Conservation (phyloP, 2,888 invertebrate genomes). For the Perizoma flavofasciatum region DNA sequence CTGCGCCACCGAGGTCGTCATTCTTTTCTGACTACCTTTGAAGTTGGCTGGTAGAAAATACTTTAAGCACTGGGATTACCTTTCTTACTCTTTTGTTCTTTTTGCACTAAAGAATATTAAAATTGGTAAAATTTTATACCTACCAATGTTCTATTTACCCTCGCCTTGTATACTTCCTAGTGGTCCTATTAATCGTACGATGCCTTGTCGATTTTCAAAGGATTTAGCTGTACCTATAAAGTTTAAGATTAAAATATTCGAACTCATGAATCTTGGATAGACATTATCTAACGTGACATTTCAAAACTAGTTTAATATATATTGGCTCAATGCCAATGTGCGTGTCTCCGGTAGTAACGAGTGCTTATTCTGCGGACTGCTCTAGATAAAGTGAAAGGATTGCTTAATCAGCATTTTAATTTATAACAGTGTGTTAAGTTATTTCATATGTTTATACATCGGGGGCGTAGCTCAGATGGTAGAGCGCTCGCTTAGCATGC, state of each 20-base stretch:
- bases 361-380: slow-evolving; percentile 19
- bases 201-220: no score
- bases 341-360: slow-evolving; percentile 17
- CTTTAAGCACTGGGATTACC: no score
- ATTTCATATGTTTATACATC: slow-evolving; percentile 13
- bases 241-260: slow-evolving; percentile 12
- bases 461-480: slow-evolving; percentile 77
- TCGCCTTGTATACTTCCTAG: no score
- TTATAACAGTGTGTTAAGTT: slow-evolving; percentile 17
- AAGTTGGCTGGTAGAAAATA: no score
- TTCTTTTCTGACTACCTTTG: no score
- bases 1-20: no score
- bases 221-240: neutral
- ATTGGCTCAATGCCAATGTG: slow-evolving; percentile 35
- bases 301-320: slow-evolving; percentile 19
- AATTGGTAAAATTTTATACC: no score
- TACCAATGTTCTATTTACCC: no score
- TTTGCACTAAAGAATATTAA: no score
- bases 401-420: slow-evolving; percentile 30
- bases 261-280: slow-evolving; percentile 15
- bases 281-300: slow-evolving; percentile 27
- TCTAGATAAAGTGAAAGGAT: slow-evolving; percentile 41
- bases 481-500: slow-evolving; percentile 85
- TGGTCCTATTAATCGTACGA: no score
- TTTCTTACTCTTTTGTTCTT: no score